A percentile compares a stretch with the other conserved stretches of the same genome.
These are phyloP conservation scores for Karalla daura DNA, from an alignment of 2,797 vertebrate genomes.

Conservation along the genomic window DNA sequence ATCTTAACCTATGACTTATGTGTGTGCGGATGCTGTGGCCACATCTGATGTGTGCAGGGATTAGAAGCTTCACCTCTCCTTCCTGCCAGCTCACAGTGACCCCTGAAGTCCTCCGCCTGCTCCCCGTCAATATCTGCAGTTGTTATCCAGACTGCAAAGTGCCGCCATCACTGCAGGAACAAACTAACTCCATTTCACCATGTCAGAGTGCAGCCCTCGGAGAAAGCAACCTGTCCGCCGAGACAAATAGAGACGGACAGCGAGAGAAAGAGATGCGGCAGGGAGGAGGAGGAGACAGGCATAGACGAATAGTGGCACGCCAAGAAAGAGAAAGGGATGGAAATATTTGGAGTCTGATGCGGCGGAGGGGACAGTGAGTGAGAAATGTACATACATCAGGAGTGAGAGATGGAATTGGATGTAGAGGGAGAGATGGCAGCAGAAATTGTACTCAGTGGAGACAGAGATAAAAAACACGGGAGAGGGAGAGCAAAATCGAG, in stretches of 20 bases:
- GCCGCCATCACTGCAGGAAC: conserved; percentile 62
- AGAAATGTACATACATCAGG: conserved; percentile 49
- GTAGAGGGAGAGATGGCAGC: conserved; percentile 44
- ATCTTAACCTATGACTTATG: neutral
- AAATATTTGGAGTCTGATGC: conserved; percentile 46
- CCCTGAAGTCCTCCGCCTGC: conserved; percentile 49
- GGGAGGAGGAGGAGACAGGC: conserved; percentile 21
- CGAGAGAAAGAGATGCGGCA: conserved; percentile 61
- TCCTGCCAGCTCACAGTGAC: conserved; percentile 36
- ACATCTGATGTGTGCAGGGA: conserved; percentile 25
- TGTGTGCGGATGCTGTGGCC: neutral
- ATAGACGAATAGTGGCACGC: conserved; percentile 37
- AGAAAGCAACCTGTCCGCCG: conserved; percentile 72
- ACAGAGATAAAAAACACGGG: conserved; percentile 20
- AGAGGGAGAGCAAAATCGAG: conserved; percentile 35
- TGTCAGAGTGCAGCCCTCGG: conserved; percentile 72
- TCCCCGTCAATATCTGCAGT: conserved; percentile 58
- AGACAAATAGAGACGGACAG: conserved; percentile 81
- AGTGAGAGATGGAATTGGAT: conserved; percentile 52
- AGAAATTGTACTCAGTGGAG: conserved; percentile 25
- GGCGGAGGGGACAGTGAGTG: conserved; percentile 44
- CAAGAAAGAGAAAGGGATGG: conserved; percentile 19
- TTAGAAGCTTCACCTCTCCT: conserved; percentile 27
- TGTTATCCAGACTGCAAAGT: conserved; percentile 72
- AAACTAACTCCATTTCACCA: conserved; percentile 71